These are phyloP conservation scores for Centropus bengalensis DNA, from an alignment of 2,113 vertebrate genomes.

Conservation along the genomic window DNA sequence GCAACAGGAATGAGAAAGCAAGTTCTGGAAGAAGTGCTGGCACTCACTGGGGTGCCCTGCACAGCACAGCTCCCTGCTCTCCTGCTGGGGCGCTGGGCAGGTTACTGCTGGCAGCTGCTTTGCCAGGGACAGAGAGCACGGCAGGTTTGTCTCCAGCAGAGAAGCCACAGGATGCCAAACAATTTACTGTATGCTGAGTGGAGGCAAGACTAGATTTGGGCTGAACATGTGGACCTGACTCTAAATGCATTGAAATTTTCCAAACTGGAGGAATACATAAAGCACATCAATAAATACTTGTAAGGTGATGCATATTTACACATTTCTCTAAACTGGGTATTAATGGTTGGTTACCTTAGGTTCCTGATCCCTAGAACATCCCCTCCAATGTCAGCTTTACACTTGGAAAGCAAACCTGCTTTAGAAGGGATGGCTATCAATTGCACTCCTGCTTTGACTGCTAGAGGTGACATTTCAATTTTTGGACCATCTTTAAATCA, in stretches of 20 bases:
- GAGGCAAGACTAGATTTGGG: background rate
- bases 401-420: background rate
- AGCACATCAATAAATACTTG: background rate
- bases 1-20: background rate
- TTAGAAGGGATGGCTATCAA: background rate
- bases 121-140: background rate
- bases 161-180: background rate
- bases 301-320: background rate
- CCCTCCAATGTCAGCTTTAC: background rate
- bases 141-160: background rate
- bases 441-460: background rate
- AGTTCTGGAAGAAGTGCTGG: background rate
- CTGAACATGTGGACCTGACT: background rate
- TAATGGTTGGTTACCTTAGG: background rate
- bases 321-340: background rate
- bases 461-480: background rate
- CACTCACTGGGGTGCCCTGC: background rate
- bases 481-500: background rate
- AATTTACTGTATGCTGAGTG: background rate
- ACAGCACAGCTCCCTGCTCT: accelerated
- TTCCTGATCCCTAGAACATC: background rate
- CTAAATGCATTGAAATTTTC: background rate
- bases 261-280: background rate
- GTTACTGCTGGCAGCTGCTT: background rate
- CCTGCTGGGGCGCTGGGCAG: background rate